Base-by-base conservation (phyloP, 2,797 vertebrate genomes). In the Loriculus beryllinus region DNA sequence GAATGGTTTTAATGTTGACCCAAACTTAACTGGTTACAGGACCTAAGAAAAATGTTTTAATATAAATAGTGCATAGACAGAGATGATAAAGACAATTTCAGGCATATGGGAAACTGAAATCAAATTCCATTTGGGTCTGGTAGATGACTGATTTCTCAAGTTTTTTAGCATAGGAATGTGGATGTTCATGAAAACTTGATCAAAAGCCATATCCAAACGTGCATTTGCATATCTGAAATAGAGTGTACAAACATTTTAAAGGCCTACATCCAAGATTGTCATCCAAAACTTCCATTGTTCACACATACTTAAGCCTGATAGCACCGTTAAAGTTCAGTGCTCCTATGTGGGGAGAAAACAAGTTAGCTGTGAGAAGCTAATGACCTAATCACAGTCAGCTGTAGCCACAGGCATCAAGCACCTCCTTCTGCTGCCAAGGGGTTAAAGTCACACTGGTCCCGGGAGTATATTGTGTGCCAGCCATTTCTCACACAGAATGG, bases 201-300 rank as follows among this genome's bases (percentile, higher is more conserved):
- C 92, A 96, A 94, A 92, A 95, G 80, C 79, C 92, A 92, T 79
- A 93, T 82, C 92, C 87, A 62, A 94, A 94, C 71, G 63, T 82
- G 15, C 85, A 96, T 96, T 96, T 95, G 91, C 95, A 93, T 96
- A 95, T 95, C 93, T 96, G 82, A 96, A 93, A 92, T 78, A 76
- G 87, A 88, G 91, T 90, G 87, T 22, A 90, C 79, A 69, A 92
- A 90, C 90, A 96, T 96, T 96, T 92, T 94, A 71, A 91, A 93
- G 91, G 89, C 96, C 85, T 54, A 26, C 82, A 68, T 93, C 89
- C 92, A 91, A 93, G 92, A 93, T 14, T 92, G 80, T 65, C 79
- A 90, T 92, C 95, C 91, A 69, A 65, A 94, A 86, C 59, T 69
- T 75, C 69, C 77, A 94, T 96, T 93, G 87, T 94, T 96, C 87